Evolutionary conservation across 1,140 invertebrate species (phyloP).

Genomic region (Aphis gossypii): DNA sequence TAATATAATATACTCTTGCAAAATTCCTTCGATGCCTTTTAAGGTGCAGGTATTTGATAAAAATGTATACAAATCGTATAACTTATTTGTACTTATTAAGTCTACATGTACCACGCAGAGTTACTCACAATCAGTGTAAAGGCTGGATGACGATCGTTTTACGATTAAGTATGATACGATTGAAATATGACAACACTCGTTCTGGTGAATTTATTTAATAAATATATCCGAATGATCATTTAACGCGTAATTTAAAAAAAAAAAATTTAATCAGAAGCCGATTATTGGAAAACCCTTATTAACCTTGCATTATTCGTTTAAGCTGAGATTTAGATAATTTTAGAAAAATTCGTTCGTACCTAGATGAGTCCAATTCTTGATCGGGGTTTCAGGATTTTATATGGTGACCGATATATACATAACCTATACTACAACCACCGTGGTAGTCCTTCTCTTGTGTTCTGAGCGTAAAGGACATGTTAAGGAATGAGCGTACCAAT

Average conservation of each 20-base stretch:
- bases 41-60: conserved; percentile 7
- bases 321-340: too few species aligned
- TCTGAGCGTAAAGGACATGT: not conserved
- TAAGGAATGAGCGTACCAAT: not conserved
- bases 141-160: not conserved
- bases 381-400: not conserved
- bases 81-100: not conserved
- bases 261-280: not conserved
- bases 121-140: not conserved
- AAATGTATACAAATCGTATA: not conserved
- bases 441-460: not conserved
- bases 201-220: not conserved
- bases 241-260: not conserved
- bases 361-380: not conserved
- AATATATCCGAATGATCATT: not conserved
- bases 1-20: not conserved
- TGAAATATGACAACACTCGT: not conserved
- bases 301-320: not conserved
- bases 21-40: conserved; percentile 30
- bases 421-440: not conserved
- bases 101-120: not conserved
- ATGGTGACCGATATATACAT: too few species aligned
- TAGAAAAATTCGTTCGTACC: not conserved
- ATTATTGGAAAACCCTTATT: not conserved
- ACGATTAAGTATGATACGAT: not conserved